These are phyloP conservation scores for Pantherophis guttatus DNA, from an alignment of 2,113 vertebrate genomes.

Conservation along the genomic window DNA sequence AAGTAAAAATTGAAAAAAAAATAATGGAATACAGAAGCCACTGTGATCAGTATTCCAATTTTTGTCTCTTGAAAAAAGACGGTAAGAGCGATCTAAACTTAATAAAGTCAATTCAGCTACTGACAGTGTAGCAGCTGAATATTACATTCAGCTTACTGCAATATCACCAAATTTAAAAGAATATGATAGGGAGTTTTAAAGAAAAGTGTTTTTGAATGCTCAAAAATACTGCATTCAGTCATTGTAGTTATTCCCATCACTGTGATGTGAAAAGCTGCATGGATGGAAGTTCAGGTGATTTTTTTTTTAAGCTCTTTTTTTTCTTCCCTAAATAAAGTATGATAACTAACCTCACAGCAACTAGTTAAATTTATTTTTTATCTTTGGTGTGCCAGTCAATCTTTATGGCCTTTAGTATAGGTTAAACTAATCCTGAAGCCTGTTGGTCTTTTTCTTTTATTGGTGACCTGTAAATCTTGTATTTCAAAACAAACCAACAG, in stretches of 20 bases:
- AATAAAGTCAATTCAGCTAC: constrained; percentile 44
- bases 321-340: background rate
- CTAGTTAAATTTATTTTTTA: constrained; percentile 27
- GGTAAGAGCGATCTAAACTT: constrained; percentile 47
- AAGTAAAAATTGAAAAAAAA: constrained; percentile 63
- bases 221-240: background rate
- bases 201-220: constrained; percentile 16
- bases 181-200: constrained; percentile 41
- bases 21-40: constrained; percentile 57
- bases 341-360: background rate
- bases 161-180: constrained; percentile 35
- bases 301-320: background rate
- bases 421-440: constrained; percentile 24
- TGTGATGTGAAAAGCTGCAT: background rate
- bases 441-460: background rate
- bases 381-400: constrained; percentile 50
- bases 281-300: background rate
- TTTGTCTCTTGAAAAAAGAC: constrained; percentile 67
- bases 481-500: background rate
- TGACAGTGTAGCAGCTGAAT: constrained; percentile 39
- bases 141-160: constrained; percentile 36
- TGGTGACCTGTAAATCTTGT: background rate
- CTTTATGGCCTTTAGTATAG: constrained; percentile 17
- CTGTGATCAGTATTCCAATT: constrained; percentile 64
- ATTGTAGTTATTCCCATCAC: background rate